These are phyloP conservation scores for Murina feae DNA, from an alignment of 2,113 vertebrate genomes.

Conservation along the genomic window DNA sequence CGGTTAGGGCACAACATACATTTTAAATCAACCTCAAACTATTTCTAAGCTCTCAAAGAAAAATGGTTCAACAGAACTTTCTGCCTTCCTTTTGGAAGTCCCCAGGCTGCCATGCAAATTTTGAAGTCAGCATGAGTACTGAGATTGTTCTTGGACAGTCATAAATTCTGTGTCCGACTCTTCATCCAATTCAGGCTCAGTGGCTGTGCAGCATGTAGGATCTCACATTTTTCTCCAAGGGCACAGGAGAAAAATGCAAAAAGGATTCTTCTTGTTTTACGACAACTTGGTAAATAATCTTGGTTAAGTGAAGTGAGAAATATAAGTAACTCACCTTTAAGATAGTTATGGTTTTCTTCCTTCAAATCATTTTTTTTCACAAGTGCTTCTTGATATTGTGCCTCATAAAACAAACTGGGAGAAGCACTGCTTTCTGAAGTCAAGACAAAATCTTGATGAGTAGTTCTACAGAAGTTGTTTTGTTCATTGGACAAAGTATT, in stretches of 20 bases:
- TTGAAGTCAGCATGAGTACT: not conserved
- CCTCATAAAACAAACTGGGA: slow-evolving; percentile 59
- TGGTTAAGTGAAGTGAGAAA: slow-evolving; percentile 14
- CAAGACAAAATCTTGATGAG: slow-evolving; percentile 52
- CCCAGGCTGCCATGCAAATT: not conserved
- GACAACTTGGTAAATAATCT: not conserved
- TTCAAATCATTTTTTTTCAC: slow-evolving; percentile 61
- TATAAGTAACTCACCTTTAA: slow-evolving; percentile 58
- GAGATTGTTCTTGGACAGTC: not conserved
- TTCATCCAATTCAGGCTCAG: not conserved
- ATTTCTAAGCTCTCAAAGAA: not conserved
- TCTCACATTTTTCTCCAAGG: not conserved
- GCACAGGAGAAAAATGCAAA: not conserved
- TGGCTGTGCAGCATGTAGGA: not conserved
- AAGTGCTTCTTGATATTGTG: slow-evolving; percentile 49
- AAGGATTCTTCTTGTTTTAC: not conserved
- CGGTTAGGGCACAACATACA: not conserved
- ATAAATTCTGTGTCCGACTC: not conserved
- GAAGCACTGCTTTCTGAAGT: slow-evolving; percentile 56
- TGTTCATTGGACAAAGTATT: not conserved
- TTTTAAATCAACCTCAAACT: not conserved
- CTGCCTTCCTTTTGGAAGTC: not conserved
- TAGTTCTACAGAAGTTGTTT: slow-evolving; percentile 20
- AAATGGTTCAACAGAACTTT: not conserved
- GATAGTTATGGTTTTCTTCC: slow-evolving; percentile 52